Base-by-base conservation (phyloP, 2,113 vertebrate species). In the Atrichornis clamosus region DNA sequence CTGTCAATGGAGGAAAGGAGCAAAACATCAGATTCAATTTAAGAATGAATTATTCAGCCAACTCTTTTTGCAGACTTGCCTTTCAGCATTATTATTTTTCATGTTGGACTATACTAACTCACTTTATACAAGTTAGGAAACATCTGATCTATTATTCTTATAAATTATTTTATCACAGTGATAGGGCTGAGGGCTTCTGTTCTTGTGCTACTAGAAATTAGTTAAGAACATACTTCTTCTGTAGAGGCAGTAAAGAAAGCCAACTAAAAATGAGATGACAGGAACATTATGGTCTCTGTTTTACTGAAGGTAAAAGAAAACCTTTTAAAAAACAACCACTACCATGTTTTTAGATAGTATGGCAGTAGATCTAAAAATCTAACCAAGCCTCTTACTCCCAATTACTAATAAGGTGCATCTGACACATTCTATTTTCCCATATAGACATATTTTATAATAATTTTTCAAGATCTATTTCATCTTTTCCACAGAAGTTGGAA, bases 11-110 rank as follows among this genome's bases (percentile, higher is more conserved):
- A 94, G 58, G 77, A 89, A 78, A 80, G 63, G 49, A 93, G 20
- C 10, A 82, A 91, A 91, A 93, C 79, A 24, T 87, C 74, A 76
- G 58, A 84, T 88, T 85, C 49, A 83, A 92, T 91, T 88, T 83
- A 89, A 87, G 19, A 55, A 83, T 88, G 73, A 97, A 96, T 95
- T 93, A 95, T 93, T 93, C 67, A 95, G 46, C 12, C 58, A 90
- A 39, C 18, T 90, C 63, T 50, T 95, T 91, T 65, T 76, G 76
- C 72, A 77, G 63, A 69, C n/a, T 85, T 94, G 53, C 24, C 64
- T 85, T 90, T 93, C 79, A 90, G 41, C 58, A 49, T 73, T 76
- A 67, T 75, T 89, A 81, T 91, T 92, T 96, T 90, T 94, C 90
- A 65, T 2, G 1, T 88, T 77, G 77, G 72, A 56, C 58, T 60